Base-by-base conservation (phyloP, 2,888 invertebrate genomes). In the Odontocerum albicorne region DNA sequence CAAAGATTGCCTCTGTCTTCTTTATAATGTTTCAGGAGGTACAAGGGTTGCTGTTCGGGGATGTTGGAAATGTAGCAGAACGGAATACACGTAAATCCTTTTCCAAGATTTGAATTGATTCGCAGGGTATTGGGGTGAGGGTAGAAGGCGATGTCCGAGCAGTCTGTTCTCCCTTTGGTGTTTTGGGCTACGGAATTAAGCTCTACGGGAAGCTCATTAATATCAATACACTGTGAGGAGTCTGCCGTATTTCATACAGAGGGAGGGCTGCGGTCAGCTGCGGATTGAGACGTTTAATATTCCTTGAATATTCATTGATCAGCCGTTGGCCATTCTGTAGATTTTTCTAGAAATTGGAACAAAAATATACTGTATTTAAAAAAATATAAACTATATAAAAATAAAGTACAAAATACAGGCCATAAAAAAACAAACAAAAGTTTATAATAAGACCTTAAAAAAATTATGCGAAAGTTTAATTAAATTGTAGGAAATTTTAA, bases 41-140 rank as follows among this genome's bases (percentile, higher is more conserved):
- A 47, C 3, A 8, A 12, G 16, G 15, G 10, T 19, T 21, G 8
- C 6, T 22, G 44, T 6, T 51, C 33, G 49, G 16, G 13, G 0
- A 32, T 7, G 13, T 27, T 43, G 31, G 36, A 13, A n/a, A 22
- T 16, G 15, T 13, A 17, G 35, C 10, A 19, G 38, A 44, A 32
- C 33, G 49, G 38, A 32, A 31, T 56, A 53, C 52, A 53, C 56
- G 59, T 52, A 52, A 56, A 59, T 59, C 59, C 55, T 52, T 49
- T 49, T 56, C 38, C 49, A 53, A 57, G 60, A 60, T 60, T 60
- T 60, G 60, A 60, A 60, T 60, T 60, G 60, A 60, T 59, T 56
- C 52, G 45, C 51, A 44, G 27, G 31, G 36, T 12, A 31, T 12
- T 49, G 20, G 42, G 35, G 36, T 39, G 55, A 36, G 46, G 51